phyloP scores from a whole-genome alignment of 2,113 vertebrate species.

The Ptilorrhoa leucosticta region DNA sequence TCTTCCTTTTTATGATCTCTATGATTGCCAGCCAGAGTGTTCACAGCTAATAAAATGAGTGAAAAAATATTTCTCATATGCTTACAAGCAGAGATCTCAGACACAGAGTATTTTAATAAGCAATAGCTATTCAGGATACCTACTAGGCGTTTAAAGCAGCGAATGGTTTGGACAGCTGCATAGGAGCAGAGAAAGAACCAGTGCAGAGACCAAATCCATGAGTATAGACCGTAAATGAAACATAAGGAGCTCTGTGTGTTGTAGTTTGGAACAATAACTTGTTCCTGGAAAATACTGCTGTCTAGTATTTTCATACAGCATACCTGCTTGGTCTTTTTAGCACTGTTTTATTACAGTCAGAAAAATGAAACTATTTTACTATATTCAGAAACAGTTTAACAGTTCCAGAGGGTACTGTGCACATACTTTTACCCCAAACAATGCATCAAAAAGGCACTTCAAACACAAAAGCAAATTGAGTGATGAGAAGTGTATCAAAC shows the following conservation, averaged over 20 bases:
- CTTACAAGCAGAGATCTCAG: background rate
- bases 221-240: background rate
- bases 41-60: background rate
- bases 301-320: background rate
- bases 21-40: background rate
- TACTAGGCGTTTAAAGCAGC: background rate
- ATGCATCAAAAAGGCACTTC: background rate
- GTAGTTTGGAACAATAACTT: background rate
- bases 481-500: conserved; percentile 11
- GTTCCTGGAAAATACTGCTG: background rate
- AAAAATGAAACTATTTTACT: background rate
- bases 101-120: background rate
- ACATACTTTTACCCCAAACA: background rate
- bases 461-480: background rate
- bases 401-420: background rate
- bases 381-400: background rate
- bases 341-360: background rate
- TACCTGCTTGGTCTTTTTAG: background rate
- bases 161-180: background rate
- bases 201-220: fast-evolving
- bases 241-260: background rate
- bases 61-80: background rate
- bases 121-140: background rate
- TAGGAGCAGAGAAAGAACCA: background rate
- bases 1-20: background rate